Percentiles rank a stretch among this genome's conserved stretches.
Evolutionary conservation across 2,797 vertebrate genomes (phyloP).

Genomic region (Rhabdomys pumilio): DNA sequence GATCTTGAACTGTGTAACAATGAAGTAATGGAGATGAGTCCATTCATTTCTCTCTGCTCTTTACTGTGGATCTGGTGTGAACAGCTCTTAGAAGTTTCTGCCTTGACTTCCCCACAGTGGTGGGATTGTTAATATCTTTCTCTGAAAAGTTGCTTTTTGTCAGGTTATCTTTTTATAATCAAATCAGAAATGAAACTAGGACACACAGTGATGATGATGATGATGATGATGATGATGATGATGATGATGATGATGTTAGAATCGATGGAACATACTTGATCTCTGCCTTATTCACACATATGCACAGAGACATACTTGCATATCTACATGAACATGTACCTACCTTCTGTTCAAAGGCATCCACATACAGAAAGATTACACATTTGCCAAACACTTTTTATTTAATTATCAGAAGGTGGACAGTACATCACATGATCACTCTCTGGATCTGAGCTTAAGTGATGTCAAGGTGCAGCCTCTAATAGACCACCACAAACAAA

Average conservation of each 20-base stretch:
- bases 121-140: background rate
- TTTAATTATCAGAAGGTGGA: background rate
- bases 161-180: conserved; percentile 1
- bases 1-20: no score
- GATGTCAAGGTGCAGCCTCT: background rate
- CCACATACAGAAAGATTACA: background rate
- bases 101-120: background rate
- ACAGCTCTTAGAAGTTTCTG: background rate
- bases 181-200: background rate
- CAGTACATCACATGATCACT: background rate
- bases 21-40: background rate
- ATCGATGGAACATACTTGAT: background rate
- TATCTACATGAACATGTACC: background rate
- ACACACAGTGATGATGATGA: background rate
- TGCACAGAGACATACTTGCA: background rate
- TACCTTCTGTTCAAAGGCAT: background rate
- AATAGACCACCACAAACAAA: background rate
- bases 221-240: background rate
- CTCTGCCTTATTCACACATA: background rate
- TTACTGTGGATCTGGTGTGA: background rate
- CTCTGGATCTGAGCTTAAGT: background rate
- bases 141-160: background rate
- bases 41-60: background rate
- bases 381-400: background rate
- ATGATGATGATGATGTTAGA: background rate